Conservation (phyloP, 2,888 invertebrate genomes). For the Drosophila flavopinicola region DNA sequence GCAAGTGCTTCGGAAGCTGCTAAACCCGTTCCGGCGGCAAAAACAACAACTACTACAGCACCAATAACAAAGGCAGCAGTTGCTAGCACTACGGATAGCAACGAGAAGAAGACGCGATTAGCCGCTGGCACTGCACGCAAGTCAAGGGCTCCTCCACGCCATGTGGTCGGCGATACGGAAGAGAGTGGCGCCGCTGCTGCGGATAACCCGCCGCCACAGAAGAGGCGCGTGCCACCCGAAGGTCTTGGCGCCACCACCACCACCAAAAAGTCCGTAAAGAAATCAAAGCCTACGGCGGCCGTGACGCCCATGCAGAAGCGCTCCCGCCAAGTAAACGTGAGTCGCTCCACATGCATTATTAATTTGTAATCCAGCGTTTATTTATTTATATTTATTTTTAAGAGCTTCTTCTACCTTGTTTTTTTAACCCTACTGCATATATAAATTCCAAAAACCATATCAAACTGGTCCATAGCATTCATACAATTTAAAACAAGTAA, state of each 20-base stretch:
- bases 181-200: conserved; percentile 46
- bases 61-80: too few relatives aligned
- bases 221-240: conserved; percentile 75
- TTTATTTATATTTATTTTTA: neutral
- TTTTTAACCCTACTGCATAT: too few relatives aligned
- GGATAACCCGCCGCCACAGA: conserved; percentile 67
- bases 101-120: too few relatives aligned
- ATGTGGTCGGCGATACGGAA: conserved; percentile 79
- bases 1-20: neutral
- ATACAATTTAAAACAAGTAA: too few relatives aligned
- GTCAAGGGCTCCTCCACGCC: conserved; percentile 87
- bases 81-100: too few relatives aligned
- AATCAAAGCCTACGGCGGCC: conserved; percentile 74
- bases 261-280: conserved; percentile 48
- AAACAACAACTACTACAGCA: conserved; percentile 2
- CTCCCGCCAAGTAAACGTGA: conserved; percentile 41
- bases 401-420: too few relatives aligned
- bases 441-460: too few relatives aligned
- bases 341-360: conserved; percentile 1
- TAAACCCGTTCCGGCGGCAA: neutral
- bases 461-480: too few relatives aligned
- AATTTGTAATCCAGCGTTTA: too few relatives aligned
- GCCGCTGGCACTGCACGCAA: conserved; percentile 84
- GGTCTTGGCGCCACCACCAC: conserved; percentile 37
- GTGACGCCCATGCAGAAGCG: conserved; percentile 73